These are phyloP conservation scores for Spondyliosoma cantharus DNA, from an alignment of 2,797 vertebrate genomes.

Conservation along the genomic window DNA sequence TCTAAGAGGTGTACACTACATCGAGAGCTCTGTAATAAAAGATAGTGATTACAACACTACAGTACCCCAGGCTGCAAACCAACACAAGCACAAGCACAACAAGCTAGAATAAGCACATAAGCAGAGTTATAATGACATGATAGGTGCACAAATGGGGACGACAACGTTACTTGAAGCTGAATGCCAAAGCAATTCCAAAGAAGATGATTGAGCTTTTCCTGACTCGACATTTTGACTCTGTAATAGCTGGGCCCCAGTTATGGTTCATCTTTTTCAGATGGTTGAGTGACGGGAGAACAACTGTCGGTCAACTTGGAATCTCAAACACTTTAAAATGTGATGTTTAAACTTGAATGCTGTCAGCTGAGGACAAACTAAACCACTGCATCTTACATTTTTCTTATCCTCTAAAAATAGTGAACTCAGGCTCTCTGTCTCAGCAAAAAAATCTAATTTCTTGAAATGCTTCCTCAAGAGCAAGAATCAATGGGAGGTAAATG, in stretches of 20 bases:
- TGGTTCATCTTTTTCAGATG: conserved; percentile 34
- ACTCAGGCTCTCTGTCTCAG: not conserved
- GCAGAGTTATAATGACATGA: not conserved
- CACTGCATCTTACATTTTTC: not conserved
- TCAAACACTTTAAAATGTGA: conserved; percentile 31
- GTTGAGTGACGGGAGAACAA: conserved; percentile 37
- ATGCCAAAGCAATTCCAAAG: conserved; percentile 38
- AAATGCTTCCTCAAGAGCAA: not conserved
- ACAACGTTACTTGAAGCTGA: conserved; percentile 1
- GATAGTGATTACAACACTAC: conserved; percentile 14
- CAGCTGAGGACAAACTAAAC: conserved; percentile 5
- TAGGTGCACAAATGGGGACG: conserved; percentile 4
- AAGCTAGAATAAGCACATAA: not conserved
- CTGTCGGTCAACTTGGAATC: conserved; percentile 22
- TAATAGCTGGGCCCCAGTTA: conserved; percentile 6
- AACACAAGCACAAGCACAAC: conserved; percentile 21
- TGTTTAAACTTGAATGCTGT: conserved; percentile 6
- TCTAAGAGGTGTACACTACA: conserved; percentile 53
- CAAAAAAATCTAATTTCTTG: not conserved
- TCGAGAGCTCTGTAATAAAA: conserved; percentile 82
- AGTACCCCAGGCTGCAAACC: conserved; percentile 9
- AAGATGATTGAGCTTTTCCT: conserved; percentile 29
- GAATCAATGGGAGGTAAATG: no score
- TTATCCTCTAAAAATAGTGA: not conserved
- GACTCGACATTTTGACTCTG: conserved; percentile 30